A percentile compares a stretch with the other conserved stretches of the same genome.
Conservation (phyloP, 2,113 vertebrate species). For the Chaetorhynchus papuensis region DNA sequence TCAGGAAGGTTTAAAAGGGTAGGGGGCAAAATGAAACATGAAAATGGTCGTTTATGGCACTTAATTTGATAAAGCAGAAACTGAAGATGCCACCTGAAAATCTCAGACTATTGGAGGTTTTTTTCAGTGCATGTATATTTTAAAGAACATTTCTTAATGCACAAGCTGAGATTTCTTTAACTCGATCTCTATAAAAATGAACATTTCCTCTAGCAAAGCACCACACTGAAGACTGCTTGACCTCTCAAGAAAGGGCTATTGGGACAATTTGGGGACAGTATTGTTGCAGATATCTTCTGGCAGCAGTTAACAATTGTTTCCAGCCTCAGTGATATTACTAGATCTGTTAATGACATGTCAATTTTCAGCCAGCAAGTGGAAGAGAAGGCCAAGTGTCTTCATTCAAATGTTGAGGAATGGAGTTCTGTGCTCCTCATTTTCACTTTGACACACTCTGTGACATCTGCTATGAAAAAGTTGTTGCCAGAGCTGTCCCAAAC, state of each 20-base stretch:
- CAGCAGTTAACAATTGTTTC: background rate
- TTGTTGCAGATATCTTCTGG: background rate
- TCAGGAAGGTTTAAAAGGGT: background rate
- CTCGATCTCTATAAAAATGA: background rate
- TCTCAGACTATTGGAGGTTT: background rate
- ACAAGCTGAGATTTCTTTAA: background rate
- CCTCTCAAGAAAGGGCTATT: background rate
- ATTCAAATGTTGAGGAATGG: background rate
- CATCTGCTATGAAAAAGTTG: background rate
- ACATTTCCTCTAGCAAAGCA: background rate
- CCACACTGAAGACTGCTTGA: background rate
- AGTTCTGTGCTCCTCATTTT: background rate
- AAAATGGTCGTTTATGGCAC: background rate
- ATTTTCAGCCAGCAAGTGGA: background rate
- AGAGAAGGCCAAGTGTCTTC: background rate
- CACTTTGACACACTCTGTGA: fast-evolving
- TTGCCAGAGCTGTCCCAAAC: background rate
- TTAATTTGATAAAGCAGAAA: background rate
- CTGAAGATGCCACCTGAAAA: background rate
- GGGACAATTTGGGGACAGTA: background rate
- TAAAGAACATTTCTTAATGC: background rate
- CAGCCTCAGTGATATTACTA: background rate
- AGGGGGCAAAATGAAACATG: background rate
- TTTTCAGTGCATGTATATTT: background rate
- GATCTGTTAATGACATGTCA: background rate